Percentiles rank a stretch among this genome's conserved stretches.
These are phyloP conservation scores for Temnothorax unifasciatus DNA, from an alignment of 2,888 invertebrate species.

Conservation along the genomic window DNA sequence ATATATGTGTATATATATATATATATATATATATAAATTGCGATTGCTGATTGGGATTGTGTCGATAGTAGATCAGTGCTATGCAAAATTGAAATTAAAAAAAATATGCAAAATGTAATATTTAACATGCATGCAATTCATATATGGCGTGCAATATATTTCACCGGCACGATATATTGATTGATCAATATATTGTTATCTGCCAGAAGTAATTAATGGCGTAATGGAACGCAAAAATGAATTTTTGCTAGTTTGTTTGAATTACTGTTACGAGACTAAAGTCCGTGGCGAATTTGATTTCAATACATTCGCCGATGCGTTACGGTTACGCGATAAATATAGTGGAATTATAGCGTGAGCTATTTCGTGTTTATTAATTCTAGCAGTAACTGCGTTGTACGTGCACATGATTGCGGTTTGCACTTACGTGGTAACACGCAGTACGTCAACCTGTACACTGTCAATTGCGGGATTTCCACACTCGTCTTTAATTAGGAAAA, in stretches of 20 bases:
- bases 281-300: not conserved
- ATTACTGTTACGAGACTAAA: slow-evolving; percentile 3
- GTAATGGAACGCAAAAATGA: slow-evolving; percentile 31
- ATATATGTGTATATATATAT: no score
- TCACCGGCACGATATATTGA: not conserved
- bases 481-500: not conserved
- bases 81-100: not conserved
- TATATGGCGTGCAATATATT: no score
- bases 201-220: slow-evolving; percentile 16
- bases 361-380: slow-evolving; percentile 39
- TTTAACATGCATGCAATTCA: slow-evolving; percentile 1
- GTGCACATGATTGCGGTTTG: slow-evolving; percentile 14
- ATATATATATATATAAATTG: not conserved
- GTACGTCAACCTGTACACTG: not conserved
- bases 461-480: not conserved
- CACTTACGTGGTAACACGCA: not conserved
- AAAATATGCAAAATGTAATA: not conserved
- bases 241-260: slow-evolving; percentile 10
- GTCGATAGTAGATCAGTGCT: not conserved
- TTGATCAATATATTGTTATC: slow-evolving; percentile 28
- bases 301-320: not conserved
- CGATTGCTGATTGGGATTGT: not conserved
- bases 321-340: not conserved
- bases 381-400: slow-evolving; percentile 3
- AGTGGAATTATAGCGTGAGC: not conserved